Evolutionary conservation across 2,797 vertebrate species (phyloP), one percentile per base, ranked within the genome.

Genomic region (Prunella strophiata): DNA sequence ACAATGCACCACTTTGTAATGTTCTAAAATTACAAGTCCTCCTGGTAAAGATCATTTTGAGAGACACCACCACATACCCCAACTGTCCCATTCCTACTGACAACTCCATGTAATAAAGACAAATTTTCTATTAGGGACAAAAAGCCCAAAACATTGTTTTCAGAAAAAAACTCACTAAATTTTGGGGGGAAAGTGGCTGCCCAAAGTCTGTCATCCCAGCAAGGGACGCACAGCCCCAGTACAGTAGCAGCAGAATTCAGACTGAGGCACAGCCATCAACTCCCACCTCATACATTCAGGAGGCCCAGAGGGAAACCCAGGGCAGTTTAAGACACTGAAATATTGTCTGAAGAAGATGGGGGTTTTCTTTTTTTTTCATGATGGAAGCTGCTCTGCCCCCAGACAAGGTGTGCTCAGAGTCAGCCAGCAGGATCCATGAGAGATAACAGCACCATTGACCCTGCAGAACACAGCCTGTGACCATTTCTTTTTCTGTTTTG

Each of bases 251-350:
- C 79, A 70, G 48, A 81, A 78, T 32, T 88, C 70, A 70, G 62
- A 58, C 7, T 0, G 0, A 84, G 70, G 94, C 66, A 84, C 30
- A 95, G 34, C 76, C 32, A 4, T 89, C 89, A 86, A 32, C 79
- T 93, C 79, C 82, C 91, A 94, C 79, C 66, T 91, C 94, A 47
- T 88, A 50, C 38, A 86, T 86, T 65, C 77, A 57, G 76, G 76
- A 91, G 85, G 73, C 89, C 76, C 59, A 63, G 47, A 78, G 63
- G 70, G 45, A 89, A 94, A 72, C 55, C n/a, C 52, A 42, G 21
- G 68, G 58, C 43, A 85, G 87, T 86, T 93, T 71, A 29, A 81
- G 79, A 86, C 85, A 86, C 73, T 90, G 79, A 88, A 93, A 93
- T 84, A 93, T 14, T 76, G 65, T 43, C 67, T 85, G 85, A 50